Percentiles rank a stretch among this genome's conserved stretches.
Evolutionary conservation across 2,797 vertebrate genomes (phyloP).

Genomic region (Ispidina picta): DNA sequence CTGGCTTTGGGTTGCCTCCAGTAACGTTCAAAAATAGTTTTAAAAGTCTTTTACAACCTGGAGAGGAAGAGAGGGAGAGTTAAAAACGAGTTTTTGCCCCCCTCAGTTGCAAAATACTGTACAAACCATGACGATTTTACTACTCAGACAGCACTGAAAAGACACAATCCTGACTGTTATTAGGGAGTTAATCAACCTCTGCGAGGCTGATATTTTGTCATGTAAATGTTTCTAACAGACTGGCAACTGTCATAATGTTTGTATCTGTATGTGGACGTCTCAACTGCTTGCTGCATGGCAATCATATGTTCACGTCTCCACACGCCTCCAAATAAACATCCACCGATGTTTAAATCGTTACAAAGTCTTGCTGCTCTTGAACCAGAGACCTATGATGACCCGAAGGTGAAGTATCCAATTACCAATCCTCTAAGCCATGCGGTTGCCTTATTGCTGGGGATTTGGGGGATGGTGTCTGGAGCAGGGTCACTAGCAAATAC

Average conservation of each 20-base stretch:
- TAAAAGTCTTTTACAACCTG: background rate
- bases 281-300: background rate
- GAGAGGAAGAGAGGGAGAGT: background rate
- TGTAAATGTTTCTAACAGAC: background rate
- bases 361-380: slow-evolving; percentile 21
- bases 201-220: background rate
- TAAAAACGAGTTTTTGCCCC: background rate
- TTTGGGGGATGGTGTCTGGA: slow-evolving; percentile 46
- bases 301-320: background rate
- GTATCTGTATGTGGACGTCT: background rate
- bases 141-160: background rate
- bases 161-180: background rate
- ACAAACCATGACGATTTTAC: background rate
- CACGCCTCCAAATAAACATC: background rate
- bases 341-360: background rate
- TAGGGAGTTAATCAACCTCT: background rate
- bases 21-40: background rate
- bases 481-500: background rate
- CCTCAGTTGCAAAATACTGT: background rate
- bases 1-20: background rate
- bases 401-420: slow-evolving; percentile 51
- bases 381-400: slow-evolving; percentile 37
- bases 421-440: slow-evolving; percentile 51
- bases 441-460: slow-evolving; percentile 46
- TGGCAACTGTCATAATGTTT: slow-evolving; percentile 43